Base-by-base conservation (phyloP, 1,140 invertebrate genomes). In the Parasteatoda tepidariorum region DNA sequence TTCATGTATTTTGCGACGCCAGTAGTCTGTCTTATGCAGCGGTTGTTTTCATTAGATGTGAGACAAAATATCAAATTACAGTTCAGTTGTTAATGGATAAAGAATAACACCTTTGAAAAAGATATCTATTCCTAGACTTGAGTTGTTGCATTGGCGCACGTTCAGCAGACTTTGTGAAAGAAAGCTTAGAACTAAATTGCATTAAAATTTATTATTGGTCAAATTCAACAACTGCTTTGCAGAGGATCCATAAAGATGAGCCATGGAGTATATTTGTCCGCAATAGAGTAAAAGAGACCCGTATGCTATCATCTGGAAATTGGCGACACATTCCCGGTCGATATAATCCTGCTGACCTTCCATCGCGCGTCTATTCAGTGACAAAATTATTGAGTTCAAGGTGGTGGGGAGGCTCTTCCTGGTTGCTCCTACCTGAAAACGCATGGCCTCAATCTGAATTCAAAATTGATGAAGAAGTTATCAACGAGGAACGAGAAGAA, bases 1-100 rank as follows among this genome's bases (percentile, higher is more conserved):
- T 68, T n/a, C 66, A 48, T 41, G 31, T 68, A 41, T 68, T 68
- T 28, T 68, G 66, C 22, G 66, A 68, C 24, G 30, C n/a, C 15
- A n/a, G 31, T 38, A 22, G 66, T 7, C 5, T 48, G 6, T 48
- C 66, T n/a, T 68, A 68, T 38, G 15, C 66, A 68, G 66, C 66
- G 4, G 38, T 6, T 34, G 66, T 38, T 38, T 68, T 38, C 13
- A 18, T 68, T 18, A 3, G 66, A 38, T 38, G 66, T 68, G 11
- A 68, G 22, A 6, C 66, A n/a, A 26, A 34, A 11, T 9, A 38
- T 18, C 3, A 22, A 18, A 22, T 22, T 22, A 11, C 31, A 7
- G n/a, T 68, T 6, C 66, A 68, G 9, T 22, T 68, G 66, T 41
- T 68, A n/a, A 22, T n/a, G 7, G 31, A 5, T 9, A 68, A 68